Conservation (phyloP, 2,113 vertebrate genomes). For the Cyanocitta stelleri region DNA sequence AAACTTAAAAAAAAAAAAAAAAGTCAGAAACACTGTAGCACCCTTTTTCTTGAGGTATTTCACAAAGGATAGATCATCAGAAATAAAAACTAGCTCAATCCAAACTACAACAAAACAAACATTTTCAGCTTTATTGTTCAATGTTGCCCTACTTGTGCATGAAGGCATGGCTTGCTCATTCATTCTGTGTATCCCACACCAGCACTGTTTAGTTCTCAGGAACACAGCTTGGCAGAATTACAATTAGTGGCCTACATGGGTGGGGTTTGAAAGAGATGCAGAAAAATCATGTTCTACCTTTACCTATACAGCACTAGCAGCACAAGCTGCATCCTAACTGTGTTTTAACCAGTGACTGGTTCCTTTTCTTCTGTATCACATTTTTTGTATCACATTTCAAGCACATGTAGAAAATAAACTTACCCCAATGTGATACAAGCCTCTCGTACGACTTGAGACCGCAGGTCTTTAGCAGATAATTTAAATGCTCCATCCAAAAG, state of each 20-base stretch:
- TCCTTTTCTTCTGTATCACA: background rate
- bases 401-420: background rate
- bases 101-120: background rate
- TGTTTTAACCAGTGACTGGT: background rate
- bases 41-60: background rate
- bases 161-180: background rate
- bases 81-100: background rate
- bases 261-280: background rate
- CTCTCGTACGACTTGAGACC: constrained; percentile 95
- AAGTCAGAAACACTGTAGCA: background rate
- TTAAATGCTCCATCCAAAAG: constrained; percentile 92
- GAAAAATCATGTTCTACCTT: background rate
- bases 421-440: constrained; percentile 97
- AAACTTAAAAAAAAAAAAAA: background rate
- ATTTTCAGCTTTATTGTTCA: background rate
- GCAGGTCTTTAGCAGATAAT: constrained; percentile 92
- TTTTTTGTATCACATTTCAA: background rate
- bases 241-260: background rate
- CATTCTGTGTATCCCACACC: background rate
- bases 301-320: background rate
- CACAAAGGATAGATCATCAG: background rate
- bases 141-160: background rate
- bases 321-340: background rate
- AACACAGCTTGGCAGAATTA: background rate
- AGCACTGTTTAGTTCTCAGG: background rate